These are phyloP conservation scores for Cherax destructor DNA, from an alignment of 1,140 invertebrate genomes.

Conservation along the genomic window DNA sequence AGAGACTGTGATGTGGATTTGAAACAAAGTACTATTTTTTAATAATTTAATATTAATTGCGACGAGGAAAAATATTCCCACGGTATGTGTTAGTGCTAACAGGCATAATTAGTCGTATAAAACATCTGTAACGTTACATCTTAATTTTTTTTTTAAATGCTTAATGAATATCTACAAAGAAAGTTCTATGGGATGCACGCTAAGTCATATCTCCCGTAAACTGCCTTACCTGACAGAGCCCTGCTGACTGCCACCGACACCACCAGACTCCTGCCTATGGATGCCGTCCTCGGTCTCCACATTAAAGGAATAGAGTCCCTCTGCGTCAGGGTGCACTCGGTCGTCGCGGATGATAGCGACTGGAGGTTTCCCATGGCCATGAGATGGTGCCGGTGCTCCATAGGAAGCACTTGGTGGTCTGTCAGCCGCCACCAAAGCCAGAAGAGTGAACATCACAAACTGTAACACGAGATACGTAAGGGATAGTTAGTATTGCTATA, in stretches of 20 bases:
- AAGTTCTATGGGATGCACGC: too few species aligned
- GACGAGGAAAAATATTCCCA: too few species aligned
- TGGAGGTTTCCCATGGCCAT: background rate
- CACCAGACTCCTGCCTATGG: conserved; percentile 32
- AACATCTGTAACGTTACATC: too few species aligned
- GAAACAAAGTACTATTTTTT: too few species aligned
- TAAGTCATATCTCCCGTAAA: too few species aligned
- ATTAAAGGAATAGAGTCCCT: conserved; percentile 34
- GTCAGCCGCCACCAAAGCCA: conserved; percentile 29
- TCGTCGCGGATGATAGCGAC: conserved; percentile 44
- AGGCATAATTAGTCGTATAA: too few species aligned
- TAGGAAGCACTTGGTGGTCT: background rate
- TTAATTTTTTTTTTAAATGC: too few species aligned
- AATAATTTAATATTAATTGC: too few species aligned
- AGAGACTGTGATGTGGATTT: too few species aligned
- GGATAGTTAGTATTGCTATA: too few species aligned
- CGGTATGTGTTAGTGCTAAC: too few species aligned
- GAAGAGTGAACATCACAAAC: conserved; percentile 13
- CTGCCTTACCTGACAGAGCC: conserved; percentile 35
- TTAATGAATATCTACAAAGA: too few species aligned
- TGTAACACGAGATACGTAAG: background rate
- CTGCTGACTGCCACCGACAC: conserved; percentile 32
- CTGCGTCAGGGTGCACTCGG: conserved; percentile 32
- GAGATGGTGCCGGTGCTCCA: background rate
- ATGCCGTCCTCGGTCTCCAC: conserved; percentile 53